Evolutionary conservation across 2,888 invertebrate species (phyloP), one percentile per base, ranked within the genome.

Genomic region (Tachystola acroxantha): DNA sequence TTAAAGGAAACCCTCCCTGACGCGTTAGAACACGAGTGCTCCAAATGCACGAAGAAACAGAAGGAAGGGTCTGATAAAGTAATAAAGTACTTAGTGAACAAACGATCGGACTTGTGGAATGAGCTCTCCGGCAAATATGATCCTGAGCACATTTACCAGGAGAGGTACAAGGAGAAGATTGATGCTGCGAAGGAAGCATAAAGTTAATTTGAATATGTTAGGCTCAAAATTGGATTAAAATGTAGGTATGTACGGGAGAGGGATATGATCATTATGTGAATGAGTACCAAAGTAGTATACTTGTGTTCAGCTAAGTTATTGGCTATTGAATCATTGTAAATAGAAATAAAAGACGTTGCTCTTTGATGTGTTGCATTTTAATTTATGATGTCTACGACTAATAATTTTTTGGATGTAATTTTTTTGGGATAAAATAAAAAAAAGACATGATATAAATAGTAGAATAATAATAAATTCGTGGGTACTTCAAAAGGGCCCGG

Each of bases 41-140:
- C 74, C 32, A 92, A 92, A 66, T 94, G 94, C 64, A 92, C 90
- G 68, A 47, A 88, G 71, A 89, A 88, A 88, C 87, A 88, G 41
- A 84, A 82, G 43, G 38, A 47, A 1, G 61, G 74, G 1, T 71
- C 92, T 36, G 91, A 92, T 50, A 92, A 91, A 65, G 91, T 94
- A 1, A 88, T 94, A 41, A 88, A 86, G 27, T 89, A 82, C 64
- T 77, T 95, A 40, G 89, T 93, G 24, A 91, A 93, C 50, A 89
- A 93, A 42, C 91, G 91, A 43, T 89, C 90, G 0, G 88, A 90
- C 0, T 69, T 90, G 56, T 95, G 93, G 92, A 89, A 90, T 38
- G 82, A 90, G 37, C 74, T 95, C 9, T 77, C 92, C 30, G 76
- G 68, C 11, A 93, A 92, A 66, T 95, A 91, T 64, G 95, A 95